Evolutionary conservation across 1,140 invertebrate genomes (phyloP).

Genomic region (Pseudoatta argentina): DNA sequence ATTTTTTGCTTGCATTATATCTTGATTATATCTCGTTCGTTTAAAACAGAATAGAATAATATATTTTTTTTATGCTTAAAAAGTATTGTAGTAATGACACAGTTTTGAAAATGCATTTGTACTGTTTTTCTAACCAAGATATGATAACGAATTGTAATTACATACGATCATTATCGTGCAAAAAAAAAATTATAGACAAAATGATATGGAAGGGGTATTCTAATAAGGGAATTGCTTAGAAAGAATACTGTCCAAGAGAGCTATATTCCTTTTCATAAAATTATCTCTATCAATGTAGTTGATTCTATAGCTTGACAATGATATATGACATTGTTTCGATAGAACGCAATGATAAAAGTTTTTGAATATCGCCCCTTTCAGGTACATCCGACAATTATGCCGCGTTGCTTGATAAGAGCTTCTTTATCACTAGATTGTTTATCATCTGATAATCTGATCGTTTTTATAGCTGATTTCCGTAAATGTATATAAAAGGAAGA

Average conservation of each 20-base stretch:
- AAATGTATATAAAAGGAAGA: background rate
- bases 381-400: background rate
- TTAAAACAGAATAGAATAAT: background rate
- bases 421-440: slow-evolving; percentile 9
- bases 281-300: slow-evolving; percentile 7
- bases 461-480: background rate
- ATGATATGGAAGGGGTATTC: background rate
- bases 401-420: slow-evolving; percentile 2
- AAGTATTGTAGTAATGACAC: background rate
- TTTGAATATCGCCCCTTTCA: background rate
- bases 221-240: background rate
- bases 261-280: background rate
- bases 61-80: background rate
- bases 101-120: background rate
- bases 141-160: background rate
- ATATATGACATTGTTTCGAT: background rate
- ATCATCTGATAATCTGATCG: background rate
- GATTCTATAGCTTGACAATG: background rate
- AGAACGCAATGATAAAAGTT: background rate
- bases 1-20: background rate
- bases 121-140: background rate
- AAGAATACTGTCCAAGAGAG: background rate
- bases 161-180: background rate
- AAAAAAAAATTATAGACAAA: background rate
- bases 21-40: background rate